These are phyloP conservation scores for Brachionus rubens DNA, from an alignment of 1,140 invertebrate genomes.

Conservation along the genomic window DNA sequence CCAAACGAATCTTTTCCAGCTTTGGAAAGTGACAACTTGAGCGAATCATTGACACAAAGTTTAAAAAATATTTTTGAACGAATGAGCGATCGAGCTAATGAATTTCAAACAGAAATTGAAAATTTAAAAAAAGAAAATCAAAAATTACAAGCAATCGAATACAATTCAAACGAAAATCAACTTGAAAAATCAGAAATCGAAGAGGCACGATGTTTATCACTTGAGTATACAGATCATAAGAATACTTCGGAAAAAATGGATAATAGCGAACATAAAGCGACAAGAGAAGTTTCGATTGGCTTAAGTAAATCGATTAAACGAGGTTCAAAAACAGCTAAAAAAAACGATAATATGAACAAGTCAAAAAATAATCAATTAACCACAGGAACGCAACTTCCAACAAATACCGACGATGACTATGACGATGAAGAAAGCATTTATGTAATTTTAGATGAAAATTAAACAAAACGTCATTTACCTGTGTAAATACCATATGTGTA, in stretches of 20 bases:
- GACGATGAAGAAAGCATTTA: constrained; percentile 36
- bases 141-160: background rate
- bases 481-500: too few relatives aligned
- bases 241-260: background rate
- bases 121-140: constrained; percentile 17
- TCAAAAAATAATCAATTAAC: background rate
- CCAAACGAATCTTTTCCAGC: background rate
- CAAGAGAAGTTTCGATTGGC: constrained; percentile 24
- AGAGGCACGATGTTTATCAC: background rate
- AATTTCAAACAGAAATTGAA: background rate
- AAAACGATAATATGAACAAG: background rate
- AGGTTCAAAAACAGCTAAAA: background rate
- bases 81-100: background rate
- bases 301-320: constrained; percentile 9
- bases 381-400: background rate
- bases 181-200: constrained; percentile 1
- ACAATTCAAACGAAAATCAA: background rate
- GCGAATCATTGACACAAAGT: background rate
- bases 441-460: constrained; percentile 44
- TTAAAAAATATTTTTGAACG: background rate
- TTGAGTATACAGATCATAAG: background rate
- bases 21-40: background rate
- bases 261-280: background rate
- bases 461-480: background rate
- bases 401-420: background rate